Evolutionary conservation across 2,888 invertebrate species (phyloP).

Genomic region (Hemaris fuciformis): DNA sequence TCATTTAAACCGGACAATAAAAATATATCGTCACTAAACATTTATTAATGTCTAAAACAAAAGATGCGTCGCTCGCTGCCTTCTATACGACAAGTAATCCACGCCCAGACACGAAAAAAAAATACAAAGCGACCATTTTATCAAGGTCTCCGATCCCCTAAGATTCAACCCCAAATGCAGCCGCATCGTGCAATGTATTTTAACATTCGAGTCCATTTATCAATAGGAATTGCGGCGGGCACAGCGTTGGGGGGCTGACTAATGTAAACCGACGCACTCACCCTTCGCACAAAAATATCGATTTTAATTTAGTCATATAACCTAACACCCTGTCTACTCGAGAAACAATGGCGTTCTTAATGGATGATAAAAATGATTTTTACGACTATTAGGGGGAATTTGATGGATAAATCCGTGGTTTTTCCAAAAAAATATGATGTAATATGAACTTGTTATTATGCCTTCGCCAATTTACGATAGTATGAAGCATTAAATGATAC

Average conservation of each 20-base stretch:
- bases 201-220: constrained; percentile 27
- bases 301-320: constrained; percentile 35
- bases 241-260: constrained; percentile 27
- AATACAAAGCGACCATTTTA: neutral
- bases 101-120: neutral
- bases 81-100: neutral
- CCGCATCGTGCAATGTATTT: neutral
- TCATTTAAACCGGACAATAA: neutral
- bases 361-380: neutral
- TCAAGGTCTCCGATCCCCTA: neutral
- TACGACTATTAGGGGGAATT: constrained; percentile 1
- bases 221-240: constrained; percentile 17
- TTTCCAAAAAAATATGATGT: neutral
- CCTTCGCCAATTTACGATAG: no score
- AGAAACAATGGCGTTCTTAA: neutral
- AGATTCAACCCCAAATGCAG: neutral
- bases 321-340: constrained; percentile 8
- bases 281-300: constrained; percentile 25
- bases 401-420: neutral
- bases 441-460: neutral
- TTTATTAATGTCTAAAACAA: neutral
- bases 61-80: neutral
- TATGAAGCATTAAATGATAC: no score
- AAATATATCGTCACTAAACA: neutral
- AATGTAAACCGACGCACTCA: constrained; percentile 37